A percentile compares a stretch with the other conserved stretches of the same genome.
phyloP scores from a whole-genome alignment of 1,140 invertebrate species.

The Eumeta japonica region DNA sequence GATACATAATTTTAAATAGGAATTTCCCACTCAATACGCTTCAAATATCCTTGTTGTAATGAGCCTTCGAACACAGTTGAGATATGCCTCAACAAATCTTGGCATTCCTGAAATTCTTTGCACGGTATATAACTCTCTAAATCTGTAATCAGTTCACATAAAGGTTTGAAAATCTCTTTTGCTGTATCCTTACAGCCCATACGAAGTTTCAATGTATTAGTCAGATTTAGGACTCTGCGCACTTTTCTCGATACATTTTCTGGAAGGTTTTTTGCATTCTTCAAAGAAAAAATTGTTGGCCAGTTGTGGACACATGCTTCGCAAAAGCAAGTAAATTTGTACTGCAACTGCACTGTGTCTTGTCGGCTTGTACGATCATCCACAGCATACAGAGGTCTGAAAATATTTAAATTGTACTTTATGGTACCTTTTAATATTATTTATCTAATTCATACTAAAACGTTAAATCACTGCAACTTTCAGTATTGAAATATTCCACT shows the following conservation, averaged over 20 bases:
- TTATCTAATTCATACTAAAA: no score
- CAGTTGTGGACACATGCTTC: slow-evolving; percentile 74
- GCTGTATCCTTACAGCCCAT: slow-evolving; percentile 51
- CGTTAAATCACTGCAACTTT: no score
- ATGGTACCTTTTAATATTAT: no score
- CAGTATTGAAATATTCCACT: no score
- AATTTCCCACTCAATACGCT: no score
- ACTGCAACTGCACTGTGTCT: slow-evolving; percentile 72
- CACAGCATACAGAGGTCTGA: slow-evolving; percentile 70
- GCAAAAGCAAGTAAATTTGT: slow-evolving; percentile 84
- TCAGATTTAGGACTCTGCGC: slow-evolving; percentile 22
- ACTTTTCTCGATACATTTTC: slow-evolving; percentile 22
- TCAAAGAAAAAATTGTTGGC: slow-evolving; percentile 62
- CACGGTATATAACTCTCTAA: slow-evolving; percentile 54
- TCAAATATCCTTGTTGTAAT: no score
- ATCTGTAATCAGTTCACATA: slow-evolving; percentile 49
- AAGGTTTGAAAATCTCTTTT: slow-evolving; percentile 40
- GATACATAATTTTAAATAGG: no score
- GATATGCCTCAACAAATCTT: slow-evolving; percentile 49
- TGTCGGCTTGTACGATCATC: slow-evolving; percentile 64
- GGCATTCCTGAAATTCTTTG: slow-evolving; percentile 40
- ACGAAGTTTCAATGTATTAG: slow-evolving; percentile 40
- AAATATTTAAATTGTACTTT: no score
- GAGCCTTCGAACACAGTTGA: no score
- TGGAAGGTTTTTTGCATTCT: slow-evolving; percentile 23